A percentile compares a stretch with the other conserved stretches of the same genome.
Conservation (phyloP, 2,888 invertebrate genomes). For the Drosophila leonis region DNA sequence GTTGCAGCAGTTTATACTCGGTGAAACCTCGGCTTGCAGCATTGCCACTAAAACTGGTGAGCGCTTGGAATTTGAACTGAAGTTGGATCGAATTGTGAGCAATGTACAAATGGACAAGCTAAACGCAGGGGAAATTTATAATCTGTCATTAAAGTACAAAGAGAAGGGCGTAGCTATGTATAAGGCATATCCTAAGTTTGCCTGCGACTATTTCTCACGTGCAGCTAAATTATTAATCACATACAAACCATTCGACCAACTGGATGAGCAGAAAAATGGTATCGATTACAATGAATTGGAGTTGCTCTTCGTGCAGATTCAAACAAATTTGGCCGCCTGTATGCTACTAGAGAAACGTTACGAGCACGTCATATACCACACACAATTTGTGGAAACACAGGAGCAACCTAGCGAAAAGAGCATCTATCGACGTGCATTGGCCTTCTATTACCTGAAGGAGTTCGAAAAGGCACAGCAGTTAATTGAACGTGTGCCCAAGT, state of each 20-base stretch:
- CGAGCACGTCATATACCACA: constrained; percentile 89
- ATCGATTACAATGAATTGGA: constrained; percentile 86
- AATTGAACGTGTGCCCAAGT: constrained; percentile 85
- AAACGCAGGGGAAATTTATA: constrained; percentile 84
- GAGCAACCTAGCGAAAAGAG: constrained; percentile 85
- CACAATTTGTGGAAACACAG: constrained; percentile 85
- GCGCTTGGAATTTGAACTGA: constrained; percentile 81
- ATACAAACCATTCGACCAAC: constrained; percentile 86
- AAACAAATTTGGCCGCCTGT: constrained; percentile 94
- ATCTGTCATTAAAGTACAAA: constrained; percentile 85
- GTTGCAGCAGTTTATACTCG: constrained; percentile 85
- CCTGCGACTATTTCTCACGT: constrained; percentile 90
- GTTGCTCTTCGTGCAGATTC: constrained; percentile 89
- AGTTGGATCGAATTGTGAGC: constrained; percentile 83
- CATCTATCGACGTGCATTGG: constrained; percentile 86
- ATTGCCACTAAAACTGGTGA: constrained; percentile 80
- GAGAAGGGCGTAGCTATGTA: constrained; percentile 88
- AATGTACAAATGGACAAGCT: constrained; percentile 86
- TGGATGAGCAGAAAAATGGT: constrained; percentile 85
- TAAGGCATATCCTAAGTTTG: constrained; percentile 88
- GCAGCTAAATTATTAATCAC: constrained; percentile 91
- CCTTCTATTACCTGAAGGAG: constrained; percentile 87
- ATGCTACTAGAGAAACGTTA: constrained; percentile 90
- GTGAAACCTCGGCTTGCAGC: constrained; percentile 86
- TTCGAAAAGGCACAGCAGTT: constrained; percentile 89